Base-by-base conservation (phyloP, 2,113 vertebrate species). In the Hassar affinis region DNA sequence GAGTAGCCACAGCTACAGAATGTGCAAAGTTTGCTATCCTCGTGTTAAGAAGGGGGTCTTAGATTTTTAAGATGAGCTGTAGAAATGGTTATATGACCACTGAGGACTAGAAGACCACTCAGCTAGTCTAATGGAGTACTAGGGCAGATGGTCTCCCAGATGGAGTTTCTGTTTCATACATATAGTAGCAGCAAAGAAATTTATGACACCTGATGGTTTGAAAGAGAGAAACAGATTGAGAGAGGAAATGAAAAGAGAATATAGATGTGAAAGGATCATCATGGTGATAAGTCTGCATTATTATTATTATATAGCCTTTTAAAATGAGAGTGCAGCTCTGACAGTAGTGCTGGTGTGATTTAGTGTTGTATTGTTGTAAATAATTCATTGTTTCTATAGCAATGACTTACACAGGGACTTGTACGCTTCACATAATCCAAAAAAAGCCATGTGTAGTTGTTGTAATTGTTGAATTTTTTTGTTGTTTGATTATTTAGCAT, bases 141-240 rank as follows among this genome's bases (percentile, higher is more conserved):
- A 22, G 52, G 64, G 62, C 88, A 87, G 86, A 87, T 87, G 88
- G 88, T 64, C 74, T 74, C 81, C 75, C 86, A 87, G 81, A 86
- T 87, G 88, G 86, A 84, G 69, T 59, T 74, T 78, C 64, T 71
- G 59, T 76, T 83, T 18, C 45, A 85, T 79, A n/a, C 51, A 79
- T 77, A 79, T 68, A 79, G 84, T 51, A 79, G 79, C 42, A 75
- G 84, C 30, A 66, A 75, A 87, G 74, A 75, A 20, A 57, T 84
- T 84, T 81, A 52, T 84, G 79, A 72, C 79, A 84, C 78, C 82
- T 78, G 78, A 84, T 86, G 82, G 72, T 68, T 54, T 20, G 59
- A 62, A 49, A 64, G 54, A 49, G 30, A 76, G 15, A 57, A 74
- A 35, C 45, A 62, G 57, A 68, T 78, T 56, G 72, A 76, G 56